Evolutionary conservation across 1,140 invertebrate species (phyloP), one percentile per base, ranked within the genome.

Genomic region (Heliconius hermathena): DNA sequence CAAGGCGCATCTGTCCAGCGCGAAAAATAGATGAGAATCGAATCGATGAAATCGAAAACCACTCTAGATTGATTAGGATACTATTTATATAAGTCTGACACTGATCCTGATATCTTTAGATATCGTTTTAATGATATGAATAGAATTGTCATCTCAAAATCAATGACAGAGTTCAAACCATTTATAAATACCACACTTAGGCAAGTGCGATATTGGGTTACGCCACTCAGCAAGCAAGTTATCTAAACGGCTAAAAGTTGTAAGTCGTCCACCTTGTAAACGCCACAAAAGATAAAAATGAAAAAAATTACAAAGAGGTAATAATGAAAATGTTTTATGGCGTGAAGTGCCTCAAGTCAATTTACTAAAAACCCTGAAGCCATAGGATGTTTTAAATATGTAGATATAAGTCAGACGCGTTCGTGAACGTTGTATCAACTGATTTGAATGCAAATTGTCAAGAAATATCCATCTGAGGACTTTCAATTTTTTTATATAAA

Each of bases 381-480:
- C 36, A 66, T 49, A 73, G 72, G 79, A 57, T 73, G 74, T 20
- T 82, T 80, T 80, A 73, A 84, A 81, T 81, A 81, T 85, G 77
- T 80, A 75, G 80, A 81, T 73, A 81, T 73, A 83, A 75, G 78
- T 83, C 76, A 74, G 76, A 79, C 81, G 46, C 57, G 57, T 75
- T 81, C 81, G 9, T 49, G 66, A 76, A 80, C 73, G 78, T 80
- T 73, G 75, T 81, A 84, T 71, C 77, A 80, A 57, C 71, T 82
- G 76, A 84, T 86, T 84, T 84, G 46, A 80, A 86, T 86, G 84
- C 79, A 86, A 86, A 86, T 86, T 85, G 82, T 79, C 79, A 22
- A 71, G 49, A 79, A 74, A 71, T 46, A 78, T 38, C 78, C 54
- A 75, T 76, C 71, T 76, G 73, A 73, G 66, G 71, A 73, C 60